These are phyloP conservation scores for Xestia sexstrigata DNA, from an alignment of 2,888 invertebrate species.

Conservation along the genomic window DNA sequence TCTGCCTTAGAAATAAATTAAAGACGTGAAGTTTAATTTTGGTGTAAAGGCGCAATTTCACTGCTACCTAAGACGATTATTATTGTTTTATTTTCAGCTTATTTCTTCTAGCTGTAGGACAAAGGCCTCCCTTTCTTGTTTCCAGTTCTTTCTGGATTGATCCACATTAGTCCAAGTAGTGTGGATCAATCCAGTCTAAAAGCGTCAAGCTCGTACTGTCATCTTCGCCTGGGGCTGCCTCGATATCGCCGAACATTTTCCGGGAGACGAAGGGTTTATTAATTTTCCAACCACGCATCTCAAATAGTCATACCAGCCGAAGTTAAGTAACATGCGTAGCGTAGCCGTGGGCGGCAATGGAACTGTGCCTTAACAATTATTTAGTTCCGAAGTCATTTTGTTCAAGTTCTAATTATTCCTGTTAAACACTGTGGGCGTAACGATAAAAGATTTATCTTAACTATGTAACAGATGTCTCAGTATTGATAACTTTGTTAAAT, in stretches of 20 bases:
- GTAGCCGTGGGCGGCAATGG: no score
- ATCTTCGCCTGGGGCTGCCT: neutral
- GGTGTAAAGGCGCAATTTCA: neutral
- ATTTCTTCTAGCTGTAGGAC: neutral
- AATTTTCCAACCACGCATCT: neutral
- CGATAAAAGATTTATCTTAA: slow-evolving; percentile 21
- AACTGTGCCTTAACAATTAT: slow-evolving; percentile 6
- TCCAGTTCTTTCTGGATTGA: neutral
- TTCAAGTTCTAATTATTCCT: slow-evolving; percentile 5
- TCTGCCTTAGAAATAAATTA: neutral
- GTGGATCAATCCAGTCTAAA: neutral
- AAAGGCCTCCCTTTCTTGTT: neutral
- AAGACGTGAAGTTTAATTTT: slow-evolving; percentile 5
- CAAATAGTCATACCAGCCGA: neutral
- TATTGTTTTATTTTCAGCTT: neutral
- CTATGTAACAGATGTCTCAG: slow-evolving; percentile 29
- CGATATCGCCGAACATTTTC: neutral
- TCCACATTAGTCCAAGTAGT: no score
- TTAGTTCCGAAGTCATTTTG: neutral
- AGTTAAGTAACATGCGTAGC: neutral
- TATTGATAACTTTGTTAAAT: slow-evolving; percentile 29
- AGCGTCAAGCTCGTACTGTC: neutral
- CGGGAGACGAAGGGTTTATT: neutral
- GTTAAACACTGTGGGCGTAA: slow-evolving; percentile 21
- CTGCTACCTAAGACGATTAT: neutral